phyloP scores from a whole-genome alignment of 2,113 vertebrate species.

The Mirounga angustirostris region DNA sequence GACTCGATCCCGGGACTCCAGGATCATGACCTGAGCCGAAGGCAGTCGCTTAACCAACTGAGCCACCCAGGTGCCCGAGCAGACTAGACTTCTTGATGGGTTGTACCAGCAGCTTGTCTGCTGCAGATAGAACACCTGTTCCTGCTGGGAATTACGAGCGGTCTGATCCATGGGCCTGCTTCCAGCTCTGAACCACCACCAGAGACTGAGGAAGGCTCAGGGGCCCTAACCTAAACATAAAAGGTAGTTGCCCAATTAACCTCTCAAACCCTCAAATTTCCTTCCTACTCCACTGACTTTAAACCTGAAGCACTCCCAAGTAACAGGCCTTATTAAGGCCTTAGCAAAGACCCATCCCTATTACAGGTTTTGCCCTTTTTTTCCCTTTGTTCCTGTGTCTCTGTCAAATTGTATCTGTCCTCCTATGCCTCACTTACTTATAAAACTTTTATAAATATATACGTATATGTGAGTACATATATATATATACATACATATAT shows the following conservation, averaged over 20 bases:
- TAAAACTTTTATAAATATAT: neutral
- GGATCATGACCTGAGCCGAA: too few species aligned
- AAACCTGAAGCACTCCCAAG: neutral
- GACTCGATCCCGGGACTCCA: too few species aligned
- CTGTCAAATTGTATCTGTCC: neutral
- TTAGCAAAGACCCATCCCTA: neutral
- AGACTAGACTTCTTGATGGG: neutral
- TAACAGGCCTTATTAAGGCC: too few species aligned
- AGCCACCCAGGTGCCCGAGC: too few species aligned
- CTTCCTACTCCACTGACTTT: neutral
- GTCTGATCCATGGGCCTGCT: neutral
- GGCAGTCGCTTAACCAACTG: too few species aligned
- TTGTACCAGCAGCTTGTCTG: neutral
- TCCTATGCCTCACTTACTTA: neutral
- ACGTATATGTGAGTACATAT: rapidly evolving
- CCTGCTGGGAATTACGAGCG: neutral
- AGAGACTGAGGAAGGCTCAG: neutral
- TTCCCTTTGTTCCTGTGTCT: neutral
- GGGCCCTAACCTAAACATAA: neutral
- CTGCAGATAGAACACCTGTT: neutral
- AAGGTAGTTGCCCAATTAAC: neutral
- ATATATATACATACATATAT: too few species aligned
- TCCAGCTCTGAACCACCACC: neutral
- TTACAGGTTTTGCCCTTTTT: neutral
- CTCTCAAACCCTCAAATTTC: neutral